Base-by-base conservation (phyloP, 2,113 vertebrate species). In the Formicarius rufipectus region DNA sequence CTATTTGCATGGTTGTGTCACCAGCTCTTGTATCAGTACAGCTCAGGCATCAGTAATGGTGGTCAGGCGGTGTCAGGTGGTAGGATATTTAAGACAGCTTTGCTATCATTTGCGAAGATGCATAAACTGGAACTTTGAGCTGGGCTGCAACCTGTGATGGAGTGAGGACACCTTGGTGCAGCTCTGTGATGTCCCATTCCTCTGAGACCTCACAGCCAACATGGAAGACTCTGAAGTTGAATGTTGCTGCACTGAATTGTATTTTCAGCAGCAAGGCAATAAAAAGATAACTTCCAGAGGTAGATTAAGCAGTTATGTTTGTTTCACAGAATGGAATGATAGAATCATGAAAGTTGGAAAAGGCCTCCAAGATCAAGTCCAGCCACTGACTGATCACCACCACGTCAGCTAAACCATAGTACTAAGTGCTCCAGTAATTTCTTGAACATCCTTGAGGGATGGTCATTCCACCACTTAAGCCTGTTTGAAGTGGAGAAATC, bases 111-210 rank as follows among this genome's bases (percentile, higher is more conserved):
- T 39, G 14, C 1, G 3, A 28, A 66, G n/a, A 28, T 71, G 7
- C 7, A 53, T 8, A 24, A 59, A 12, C 40, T 63, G 42, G 13
- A 58, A 4, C 45, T 47, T 6, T 28, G 39, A 49, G 42, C 31
- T 53, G 55, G 14, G 10, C 44, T 73, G 59, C 59, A 81, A 22
- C 24, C 42, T 20, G 23, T 55, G 39, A 28, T n/a, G 49, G 56
- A 52, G 27, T 6, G 1, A 58, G 42, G 28, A 42, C 6, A 0
- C 44, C 22, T 45, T 52, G 16, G n/a, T 4, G 1, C 31, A 53
- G 5, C 17, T 59, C 25, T 63, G 9, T 66, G 35, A 25, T 1
- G 0, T 42, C 40, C 9, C 4, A 15, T 69, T 31, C 18, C 5
- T 63, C 63, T 73, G 59, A 77, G 28, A 69, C 45, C 14, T 49